phyloP scores from a whole-genome alignment of 2,797 vertebrate genomes.

The Tachyglossus aculeatus region DNA sequence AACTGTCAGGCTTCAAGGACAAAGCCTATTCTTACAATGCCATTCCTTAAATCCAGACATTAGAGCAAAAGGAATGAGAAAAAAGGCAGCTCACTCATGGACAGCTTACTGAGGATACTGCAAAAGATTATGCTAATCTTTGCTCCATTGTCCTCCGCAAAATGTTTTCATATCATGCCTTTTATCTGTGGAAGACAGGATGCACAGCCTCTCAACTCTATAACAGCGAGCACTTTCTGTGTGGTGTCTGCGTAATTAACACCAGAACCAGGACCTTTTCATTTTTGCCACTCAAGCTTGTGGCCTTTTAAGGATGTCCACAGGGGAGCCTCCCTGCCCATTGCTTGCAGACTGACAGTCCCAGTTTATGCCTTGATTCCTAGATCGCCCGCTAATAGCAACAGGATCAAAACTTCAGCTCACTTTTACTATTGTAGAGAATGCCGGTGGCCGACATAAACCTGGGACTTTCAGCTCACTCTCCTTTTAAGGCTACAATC shows the following conservation, averaged over 20 bases:
- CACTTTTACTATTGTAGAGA: constrained; percentile 75
- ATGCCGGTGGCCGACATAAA: constrained; percentile 56
- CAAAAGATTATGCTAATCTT: constrained; percentile 99
- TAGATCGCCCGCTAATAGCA: constrained; percentile 95
- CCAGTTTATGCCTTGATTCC: constrained; percentile 86
- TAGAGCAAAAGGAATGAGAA: constrained; percentile 85
- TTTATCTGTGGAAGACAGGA: constrained; percentile 99
- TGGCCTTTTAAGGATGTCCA: constrained; percentile 97
- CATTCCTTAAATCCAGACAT: constrained; percentile 89
- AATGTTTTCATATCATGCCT: constrained; percentile 99
- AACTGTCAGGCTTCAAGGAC: constrained; percentile 87
- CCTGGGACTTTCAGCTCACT: too few relatives aligned
- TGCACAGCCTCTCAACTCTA: constrained; percentile 98
- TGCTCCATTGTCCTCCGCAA: constrained; percentile 92
- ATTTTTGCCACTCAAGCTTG: constrained; percentile 99
- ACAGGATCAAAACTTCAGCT: constrained; percentile 88
- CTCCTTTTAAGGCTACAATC: too few relatives aligned
- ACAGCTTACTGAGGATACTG: constrained; percentile 98
- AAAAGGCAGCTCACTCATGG: constrained; percentile 89
- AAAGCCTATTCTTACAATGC: constrained; percentile 91
- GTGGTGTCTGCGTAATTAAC: constrained; percentile 99
- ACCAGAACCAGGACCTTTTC: constrained; percentile 97
- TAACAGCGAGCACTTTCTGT: constrained; percentile 99
- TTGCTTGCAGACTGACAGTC: constrained; percentile 86
- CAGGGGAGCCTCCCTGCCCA: constrained; percentile 91